Percentiles rank a stretch among this genome's conserved stretches.
phyloP scores from a whole-genome alignment of 2,113 vertebrate genomes.

The Cisticola juncidis region DNA sequence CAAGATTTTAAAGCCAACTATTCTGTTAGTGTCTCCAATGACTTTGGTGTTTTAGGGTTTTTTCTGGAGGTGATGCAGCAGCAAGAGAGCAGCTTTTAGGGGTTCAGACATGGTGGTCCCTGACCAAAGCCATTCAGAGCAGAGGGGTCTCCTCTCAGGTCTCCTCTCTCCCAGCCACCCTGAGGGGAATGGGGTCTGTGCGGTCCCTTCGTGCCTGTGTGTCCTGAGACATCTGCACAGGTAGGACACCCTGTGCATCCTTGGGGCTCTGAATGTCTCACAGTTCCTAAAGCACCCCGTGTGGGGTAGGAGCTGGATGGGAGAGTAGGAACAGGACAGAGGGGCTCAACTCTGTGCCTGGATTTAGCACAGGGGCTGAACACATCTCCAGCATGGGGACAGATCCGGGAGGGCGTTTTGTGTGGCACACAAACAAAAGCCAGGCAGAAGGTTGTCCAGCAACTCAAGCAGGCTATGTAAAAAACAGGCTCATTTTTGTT shows the following conservation, averaged over 20 bases:
- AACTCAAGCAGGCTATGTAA: neutral
- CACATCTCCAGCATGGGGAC: rapidly evolving
- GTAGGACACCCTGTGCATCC: rapidly evolving
- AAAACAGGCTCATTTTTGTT: neutral
- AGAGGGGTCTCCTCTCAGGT: neutral
- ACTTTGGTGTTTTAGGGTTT: neutral
- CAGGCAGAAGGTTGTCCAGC: neutral
- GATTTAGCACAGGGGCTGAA: neutral
- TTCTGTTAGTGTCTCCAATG: neutral
- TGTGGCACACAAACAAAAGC: neutral
- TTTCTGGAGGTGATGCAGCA: neutral
- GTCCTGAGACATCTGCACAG: rapidly evolving
- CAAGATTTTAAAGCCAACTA: neutral
- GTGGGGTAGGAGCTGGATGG: neutral
- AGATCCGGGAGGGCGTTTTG: rapidly evolving
- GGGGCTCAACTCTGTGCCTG: neutral
- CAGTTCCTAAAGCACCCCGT: rapidly evolving
- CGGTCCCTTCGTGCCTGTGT: rapidly evolving
- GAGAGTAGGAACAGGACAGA: neutral
- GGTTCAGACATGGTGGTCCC: neutral
- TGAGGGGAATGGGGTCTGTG: rapidly evolving
- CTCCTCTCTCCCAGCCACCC: rapidly evolving
- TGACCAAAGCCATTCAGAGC: rapidly evolving
- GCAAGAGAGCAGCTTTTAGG: neutral
- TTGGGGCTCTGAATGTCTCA: neutral